phyloP scores from a whole-genome alignment of 2,888 invertebrate genomes.

The Drosophila seclusa region DNA sequence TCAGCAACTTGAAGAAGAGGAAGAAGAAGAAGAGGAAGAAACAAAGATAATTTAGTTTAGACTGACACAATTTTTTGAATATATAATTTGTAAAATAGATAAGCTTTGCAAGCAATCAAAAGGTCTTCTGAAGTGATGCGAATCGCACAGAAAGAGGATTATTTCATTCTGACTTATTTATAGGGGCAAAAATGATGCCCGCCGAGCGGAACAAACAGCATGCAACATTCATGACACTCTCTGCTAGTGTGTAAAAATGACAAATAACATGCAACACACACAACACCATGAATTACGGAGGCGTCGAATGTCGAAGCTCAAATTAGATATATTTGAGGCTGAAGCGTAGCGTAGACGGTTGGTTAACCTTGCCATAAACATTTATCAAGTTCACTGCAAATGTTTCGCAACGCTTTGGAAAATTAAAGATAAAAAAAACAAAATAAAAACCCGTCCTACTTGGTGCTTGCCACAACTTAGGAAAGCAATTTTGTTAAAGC shows the following conservation, averaged over 20 bases:
- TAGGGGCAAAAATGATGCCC: neutral
- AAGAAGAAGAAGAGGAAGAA: too few species aligned
- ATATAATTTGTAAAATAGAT: too few species aligned
- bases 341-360: slow-evolving; percentile 7
- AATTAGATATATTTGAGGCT: slow-evolving; percentile 40
- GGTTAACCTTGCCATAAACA: slow-evolving; percentile 61
- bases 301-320: slow-evolving; percentile 64
- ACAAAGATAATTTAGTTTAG: too few species aligned
- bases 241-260: neutral
- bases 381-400: slow-evolving; percentile 57
- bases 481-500: slow-evolving; percentile 42
- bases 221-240: neutral
- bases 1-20: too few species aligned
- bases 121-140: neutral
- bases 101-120: neutral
- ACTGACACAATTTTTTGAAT: too few species aligned
- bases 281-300: slow-evolving; percentile 46
- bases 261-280: slow-evolving; percentile 41
- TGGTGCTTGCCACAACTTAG: slow-evolving; percentile 48
- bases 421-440: slow-evolving; percentile 11
- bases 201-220: neutral
- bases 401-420: slow-evolving; percentile 11
- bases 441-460: slow-evolving; percentile 21
- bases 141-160: neutral
- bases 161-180: neutral